Conservation (phyloP, 2,888 invertebrate genomes). For the Orthosia gracilis region DNA sequence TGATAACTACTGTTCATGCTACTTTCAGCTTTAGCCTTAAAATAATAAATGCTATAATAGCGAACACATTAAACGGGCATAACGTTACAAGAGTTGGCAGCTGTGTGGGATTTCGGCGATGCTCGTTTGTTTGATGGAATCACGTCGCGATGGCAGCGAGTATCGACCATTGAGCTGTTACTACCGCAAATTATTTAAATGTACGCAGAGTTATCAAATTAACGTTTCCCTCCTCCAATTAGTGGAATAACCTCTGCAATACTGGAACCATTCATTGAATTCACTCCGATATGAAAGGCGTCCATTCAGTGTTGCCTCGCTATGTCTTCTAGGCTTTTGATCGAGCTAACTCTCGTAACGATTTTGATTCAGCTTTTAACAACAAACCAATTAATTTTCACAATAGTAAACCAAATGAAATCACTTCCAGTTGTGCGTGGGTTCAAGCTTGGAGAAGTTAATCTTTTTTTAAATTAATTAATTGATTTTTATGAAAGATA, state of each 20-base stretch:
- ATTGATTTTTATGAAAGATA: neutral
- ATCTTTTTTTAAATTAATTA: slow-evolving; percentile 13
- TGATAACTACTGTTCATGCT: slow-evolving; percentile 7
- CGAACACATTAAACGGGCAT: slow-evolving; percentile 17
- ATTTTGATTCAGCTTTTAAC: slow-evolving; percentile 39
- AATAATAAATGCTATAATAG: slow-evolving; percentile 39
- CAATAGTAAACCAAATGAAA: slow-evolving; percentile 39
- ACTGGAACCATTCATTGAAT: slow-evolving; percentile 63
- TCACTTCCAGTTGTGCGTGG: neutral
- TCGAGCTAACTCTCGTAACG: slow-evolving; percentile 33
- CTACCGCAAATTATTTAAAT: slow-evolving; percentile 71
- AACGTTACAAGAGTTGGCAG: slow-evolving; percentile 57
- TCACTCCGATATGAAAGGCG: slow-evolving; percentile 58
- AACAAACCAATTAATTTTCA: slow-evolving; percentile 51
- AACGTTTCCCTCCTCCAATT: slow-evolving; percentile 78
- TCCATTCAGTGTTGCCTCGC: slow-evolving; percentile 71
- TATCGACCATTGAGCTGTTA: slow-evolving; percentile 58
- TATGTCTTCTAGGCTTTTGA: slow-evolving; percentile 59
- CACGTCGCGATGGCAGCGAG: slow-evolving; percentile 51
- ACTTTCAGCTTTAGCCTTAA: slow-evolving; percentile 32
- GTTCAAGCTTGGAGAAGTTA: slow-evolving; percentile 3
- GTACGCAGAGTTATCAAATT: slow-evolving; percentile 75
- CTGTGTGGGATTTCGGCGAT: slow-evolving; percentile 47
- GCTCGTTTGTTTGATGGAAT: slow-evolving; percentile 61
- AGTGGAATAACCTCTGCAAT: slow-evolving; percentile 71